These are phyloP conservation scores for Gallinago nigripennis DNA, from an alignment of 2,797 vertebrate species.

Conservation along the genomic window DNA sequence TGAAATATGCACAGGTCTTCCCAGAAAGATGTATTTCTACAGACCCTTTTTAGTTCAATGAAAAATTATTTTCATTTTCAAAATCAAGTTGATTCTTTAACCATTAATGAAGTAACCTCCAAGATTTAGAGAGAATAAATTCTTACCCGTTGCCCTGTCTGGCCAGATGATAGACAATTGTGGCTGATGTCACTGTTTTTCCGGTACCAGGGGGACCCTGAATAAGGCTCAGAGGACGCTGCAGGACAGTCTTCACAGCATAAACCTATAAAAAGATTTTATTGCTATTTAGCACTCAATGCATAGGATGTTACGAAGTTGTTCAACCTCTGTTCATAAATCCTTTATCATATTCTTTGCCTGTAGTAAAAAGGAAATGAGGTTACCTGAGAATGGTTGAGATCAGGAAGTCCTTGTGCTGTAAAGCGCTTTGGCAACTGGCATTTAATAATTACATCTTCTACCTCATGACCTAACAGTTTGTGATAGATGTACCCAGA, in stretches of 20 bases:
- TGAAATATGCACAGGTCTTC: neutral
- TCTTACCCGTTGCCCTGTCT: conserved; percentile 96
- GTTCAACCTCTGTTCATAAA: neutral
- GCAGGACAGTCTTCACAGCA: conserved; percentile 94
- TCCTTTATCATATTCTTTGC: neutral
- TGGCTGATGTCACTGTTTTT: conserved; percentile 97
- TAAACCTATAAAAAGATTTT: conserved; percentile 72
- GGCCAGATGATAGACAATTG: conserved; percentile 96
- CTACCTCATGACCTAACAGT: conserved; percentile 94
- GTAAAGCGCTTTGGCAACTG: conserved; percentile 99
- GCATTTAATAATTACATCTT: conserved; percentile 98
- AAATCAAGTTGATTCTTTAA: neutral
- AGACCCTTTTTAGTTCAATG: neutral
- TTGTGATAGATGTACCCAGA: conserved; percentile 99
- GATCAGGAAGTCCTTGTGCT: conserved; percentile 96
- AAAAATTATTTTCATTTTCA: neutral
- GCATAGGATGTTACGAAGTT: neutral
- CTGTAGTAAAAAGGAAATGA: neutral
- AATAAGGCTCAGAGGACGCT: conserved; percentile 96
- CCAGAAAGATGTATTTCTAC: neutral
- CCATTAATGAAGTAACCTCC: neutral
- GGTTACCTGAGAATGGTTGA: conserved; percentile 97
- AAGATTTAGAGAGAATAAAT: neutral
- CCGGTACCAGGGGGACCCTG: conserved; percentile 97
- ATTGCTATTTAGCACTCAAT: neutral